These are phyloP conservation scores for Gibbula magus DNA, from an alignment of 2,888 invertebrate species.

Conservation along the genomic window DNA sequence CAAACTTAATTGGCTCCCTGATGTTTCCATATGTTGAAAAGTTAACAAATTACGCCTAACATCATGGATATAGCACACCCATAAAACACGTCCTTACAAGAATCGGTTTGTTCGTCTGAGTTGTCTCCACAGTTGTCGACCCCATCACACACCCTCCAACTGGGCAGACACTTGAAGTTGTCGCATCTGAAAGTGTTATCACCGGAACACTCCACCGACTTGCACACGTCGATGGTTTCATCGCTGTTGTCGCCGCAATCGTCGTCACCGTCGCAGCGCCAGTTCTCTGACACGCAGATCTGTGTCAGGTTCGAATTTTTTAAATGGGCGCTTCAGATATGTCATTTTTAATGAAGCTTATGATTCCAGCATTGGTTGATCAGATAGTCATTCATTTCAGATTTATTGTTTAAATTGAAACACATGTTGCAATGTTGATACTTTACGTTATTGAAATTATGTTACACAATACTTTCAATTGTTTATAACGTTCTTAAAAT, in stretches of 20 bases:
- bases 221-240: constrained; percentile 65
- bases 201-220: constrained; percentile 55
- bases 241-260: constrained; percentile 74
- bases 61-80: no score
- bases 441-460: no score
- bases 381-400: not conserved
- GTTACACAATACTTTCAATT: no score
- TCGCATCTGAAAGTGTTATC: constrained; percentile 65
- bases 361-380: not conserved
- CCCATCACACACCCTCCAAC: constrained; percentile 85
- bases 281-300: constrained; percentile 79
- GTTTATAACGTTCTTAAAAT: no score
- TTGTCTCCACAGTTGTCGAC: constrained; percentile 86
- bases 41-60: no score
- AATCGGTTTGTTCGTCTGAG: constrained; percentile 68
- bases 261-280: constrained; percentile 71
- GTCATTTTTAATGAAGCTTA: no score
- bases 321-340: no score
- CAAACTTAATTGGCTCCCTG: no score
- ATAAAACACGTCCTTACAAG: constrained; percentile 65
- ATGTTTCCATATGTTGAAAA: no score
- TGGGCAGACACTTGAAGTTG: constrained; percentile 69
- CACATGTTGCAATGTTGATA: no score
- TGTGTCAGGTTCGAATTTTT: no score
- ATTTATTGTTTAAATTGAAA: not conserved